Evolutionary conservation across 2,888 invertebrate genomes (phyloP).

Genomic region (Nemurella pictetii): DNA sequence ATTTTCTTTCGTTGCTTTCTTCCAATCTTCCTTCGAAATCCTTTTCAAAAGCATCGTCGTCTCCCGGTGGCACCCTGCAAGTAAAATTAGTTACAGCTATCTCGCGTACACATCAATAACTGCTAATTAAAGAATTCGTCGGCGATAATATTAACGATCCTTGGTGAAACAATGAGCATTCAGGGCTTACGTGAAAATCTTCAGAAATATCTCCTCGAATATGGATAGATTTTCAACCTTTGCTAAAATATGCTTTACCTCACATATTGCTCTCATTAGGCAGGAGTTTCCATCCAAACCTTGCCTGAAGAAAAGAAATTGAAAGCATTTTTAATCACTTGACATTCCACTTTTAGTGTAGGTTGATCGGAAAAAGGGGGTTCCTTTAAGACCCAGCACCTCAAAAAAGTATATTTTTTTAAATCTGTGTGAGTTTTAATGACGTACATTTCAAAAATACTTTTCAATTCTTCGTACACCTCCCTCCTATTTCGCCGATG

Average conservation of each 20-base stretch:
- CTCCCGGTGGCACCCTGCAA: not conserved
- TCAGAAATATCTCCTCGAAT: conserved; percentile 7
- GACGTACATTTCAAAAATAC: conserved; percentile 1
- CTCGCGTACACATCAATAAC: not conserved
- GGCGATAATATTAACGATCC: not conserved
- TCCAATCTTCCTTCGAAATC: not conserved
- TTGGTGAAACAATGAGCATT: not conserved
- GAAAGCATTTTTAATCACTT: too few species aligned
- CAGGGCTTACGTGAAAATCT: conserved; percentile 9
- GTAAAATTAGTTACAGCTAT: not conserved
- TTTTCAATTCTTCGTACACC: conserved; percentile 7
- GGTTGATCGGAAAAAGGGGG: not conserved
- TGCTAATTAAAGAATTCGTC: not conserved
- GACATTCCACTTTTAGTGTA: not conserved
- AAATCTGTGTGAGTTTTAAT: not conserved
- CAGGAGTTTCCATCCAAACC: conserved; percentile 74
- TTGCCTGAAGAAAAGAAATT: conserved; percentile 61
- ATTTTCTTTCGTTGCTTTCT: not conserved
- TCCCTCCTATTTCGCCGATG: conserved; percentile 20
- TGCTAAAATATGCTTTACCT: conserved; percentile 50
- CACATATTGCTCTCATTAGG: conserved; percentile 72
- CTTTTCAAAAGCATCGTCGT: not conserved
- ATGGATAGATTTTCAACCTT: not conserved
- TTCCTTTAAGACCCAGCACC: too few species aligned
- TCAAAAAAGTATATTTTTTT: not conserved